These are phyloP conservation scores for Siniperca undulata DNA, from an alignment of 2,797 vertebrate genomes.

Conservation along the genomic window DNA sequence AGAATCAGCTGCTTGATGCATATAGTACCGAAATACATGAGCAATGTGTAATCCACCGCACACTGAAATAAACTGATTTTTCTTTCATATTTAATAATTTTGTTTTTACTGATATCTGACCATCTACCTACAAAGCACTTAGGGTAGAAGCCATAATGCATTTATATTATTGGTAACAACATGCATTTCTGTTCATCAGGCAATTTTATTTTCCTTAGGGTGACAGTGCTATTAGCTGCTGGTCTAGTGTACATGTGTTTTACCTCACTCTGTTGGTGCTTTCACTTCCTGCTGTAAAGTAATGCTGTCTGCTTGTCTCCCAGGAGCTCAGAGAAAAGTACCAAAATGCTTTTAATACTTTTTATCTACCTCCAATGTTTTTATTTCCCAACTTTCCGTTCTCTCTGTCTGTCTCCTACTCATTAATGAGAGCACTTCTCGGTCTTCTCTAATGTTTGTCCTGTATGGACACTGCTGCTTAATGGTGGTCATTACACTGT, in stretches of 20 bases:
- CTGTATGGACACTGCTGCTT: slow-evolving; percentile 38
- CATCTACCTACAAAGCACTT: slow-evolving; percentile 4
- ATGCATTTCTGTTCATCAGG: neutral
- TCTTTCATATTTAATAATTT: no score
- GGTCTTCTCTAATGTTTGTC: slow-evolving; percentile 39
- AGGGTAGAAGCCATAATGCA: neutral
- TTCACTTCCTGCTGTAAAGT: slow-evolving; percentile 44
- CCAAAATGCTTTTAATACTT: slow-evolving; percentile 51
- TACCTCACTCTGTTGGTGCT: slow-evolving; percentile 13
- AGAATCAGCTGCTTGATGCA: neutral
- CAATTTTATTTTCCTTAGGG: slow-evolving; percentile 29
- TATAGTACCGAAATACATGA: neutral
- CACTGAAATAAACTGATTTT: neutral
- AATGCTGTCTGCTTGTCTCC: slow-evolving; percentile 3
- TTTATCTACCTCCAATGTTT: slow-evolving; percentile 30
- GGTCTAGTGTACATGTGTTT: neutral
- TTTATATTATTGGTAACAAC: slow-evolving; percentile 1
- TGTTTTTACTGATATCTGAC: neutral
- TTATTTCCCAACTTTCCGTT: slow-evolving; percentile 38
- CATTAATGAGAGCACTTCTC: slow-evolving; percentile 52
- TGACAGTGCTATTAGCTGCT: slow-evolving; percentile 41
- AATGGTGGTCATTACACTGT: slow-evolving; percentile 60
- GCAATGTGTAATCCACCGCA: neutral
- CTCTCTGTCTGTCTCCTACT: neutral
- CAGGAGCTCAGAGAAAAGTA: slow-evolving; percentile 43